Evolutionary conservation across 1,140 invertebrate species (phyloP), one percentile per base, ranked within the genome.

Genomic region (Drosophila novamexicana): DNA sequence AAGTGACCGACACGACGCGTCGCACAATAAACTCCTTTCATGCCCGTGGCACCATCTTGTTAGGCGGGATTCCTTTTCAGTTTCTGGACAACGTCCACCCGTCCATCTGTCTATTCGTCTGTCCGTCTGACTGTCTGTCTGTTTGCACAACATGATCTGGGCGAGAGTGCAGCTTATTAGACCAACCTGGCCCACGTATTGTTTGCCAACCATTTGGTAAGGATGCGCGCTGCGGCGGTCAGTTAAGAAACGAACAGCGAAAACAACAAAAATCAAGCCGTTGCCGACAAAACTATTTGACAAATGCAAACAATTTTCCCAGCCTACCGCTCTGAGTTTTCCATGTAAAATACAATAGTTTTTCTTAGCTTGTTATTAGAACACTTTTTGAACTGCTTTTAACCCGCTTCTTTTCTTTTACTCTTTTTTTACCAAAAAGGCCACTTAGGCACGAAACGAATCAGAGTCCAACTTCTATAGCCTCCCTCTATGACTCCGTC

Each of bases 11-110:
- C 84, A 76, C 61, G 58, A 75, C 72, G 65, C 73, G 63, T 79
- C 73, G 84, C 84, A 88, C 83, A 88, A 88, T 89, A 78, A 78
- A 88, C 84, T 88, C 84, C 84, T 88, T 88, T 88, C 80, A 88
- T 89, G 80, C 80, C 84, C 58, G 56, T 71, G 52, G 49, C 57
- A 69, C 50, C 54, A 18, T 52, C 83, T 88, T 88, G 83, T 88
- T 89, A 86, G 80, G 53, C 84, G 68, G 76, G 68, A 67, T 58
- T 62, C 71, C 84, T 85, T 81, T 77, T 44, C 40, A 22, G 50
- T 49, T 37, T 68, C 37, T 75, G 50, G 18, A 29, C 63, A 57
- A n/a, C 36, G 18, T 44, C 29, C 34, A 50, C 14, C 37, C 18
- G 22, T 42, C 32, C 37, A 37, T 44, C 45, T 63, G 52, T 59